A percentile compares a stretch with the other conserved stretches of the same genome.
phyloP scores from a whole-genome alignment of 2,888 invertebrate genomes.

The Pomacea canaliculata region DNA sequence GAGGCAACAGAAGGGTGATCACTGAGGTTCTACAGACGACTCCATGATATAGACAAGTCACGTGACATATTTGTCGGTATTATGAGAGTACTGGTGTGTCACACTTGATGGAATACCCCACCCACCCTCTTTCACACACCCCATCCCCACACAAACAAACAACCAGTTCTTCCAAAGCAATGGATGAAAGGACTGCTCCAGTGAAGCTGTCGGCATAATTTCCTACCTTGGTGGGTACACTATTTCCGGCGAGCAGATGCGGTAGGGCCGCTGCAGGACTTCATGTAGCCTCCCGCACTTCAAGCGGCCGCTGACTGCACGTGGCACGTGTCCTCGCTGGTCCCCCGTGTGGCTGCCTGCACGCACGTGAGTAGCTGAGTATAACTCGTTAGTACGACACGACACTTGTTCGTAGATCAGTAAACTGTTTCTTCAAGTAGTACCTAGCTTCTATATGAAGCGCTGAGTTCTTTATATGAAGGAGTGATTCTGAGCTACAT shows the following conservation, averaged over 20 bases:
- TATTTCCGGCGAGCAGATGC: slow-evolving; percentile 37
- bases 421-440: no score
- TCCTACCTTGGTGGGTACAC: slow-evolving; percentile 36
- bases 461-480: no score
- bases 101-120: background rate
- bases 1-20: no score
- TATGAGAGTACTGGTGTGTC: background rate
- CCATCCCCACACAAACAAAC: no score
- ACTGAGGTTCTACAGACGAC: background rate
- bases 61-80: no score
- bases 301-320: slow-evolving; percentile 37
- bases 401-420: no score
- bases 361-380: background rate
- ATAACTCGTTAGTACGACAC: no score
- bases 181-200: no score
- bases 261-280: slow-evolving; percentile 35
- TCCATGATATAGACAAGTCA: background rate
- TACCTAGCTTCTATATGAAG: no score
- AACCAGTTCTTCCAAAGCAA: no score
- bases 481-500: no score
- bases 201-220: no score
- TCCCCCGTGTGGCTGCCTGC: slow-evolving; percentile 39
- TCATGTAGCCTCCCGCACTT: slow-evolving; percentile 38
- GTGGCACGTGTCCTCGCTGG: slow-evolving; percentile 40
- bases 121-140: background rate